Evolutionary conservation across 2,888 invertebrate genomes (phyloP).

Genomic region (Amphipoea oculea): DNA sequence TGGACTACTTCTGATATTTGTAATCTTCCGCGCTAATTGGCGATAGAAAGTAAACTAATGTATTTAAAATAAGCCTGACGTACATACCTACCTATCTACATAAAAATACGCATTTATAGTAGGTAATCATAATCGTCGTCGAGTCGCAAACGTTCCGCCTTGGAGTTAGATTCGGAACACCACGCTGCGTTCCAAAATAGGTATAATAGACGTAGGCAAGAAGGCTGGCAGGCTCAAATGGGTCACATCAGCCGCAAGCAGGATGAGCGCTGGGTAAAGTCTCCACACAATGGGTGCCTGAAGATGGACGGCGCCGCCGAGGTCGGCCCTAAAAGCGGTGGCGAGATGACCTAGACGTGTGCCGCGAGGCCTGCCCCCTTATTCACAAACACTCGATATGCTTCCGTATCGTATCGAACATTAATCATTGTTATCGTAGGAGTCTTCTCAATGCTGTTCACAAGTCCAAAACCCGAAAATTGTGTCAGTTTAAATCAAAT

Average conservation of each 20-base stretch:
- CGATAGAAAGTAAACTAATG: background rate
- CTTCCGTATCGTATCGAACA: no score
- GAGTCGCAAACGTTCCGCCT: background rate
- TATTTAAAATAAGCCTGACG: background rate
- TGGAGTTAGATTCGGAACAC: background rate
- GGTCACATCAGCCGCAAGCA: background rate
- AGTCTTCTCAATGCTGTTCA: no score
- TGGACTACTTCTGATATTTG: constrained; percentile 3
- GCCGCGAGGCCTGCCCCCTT: no score
- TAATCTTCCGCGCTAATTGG: background rate
- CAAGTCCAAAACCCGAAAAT: no score
- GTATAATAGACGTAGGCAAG: background rate
- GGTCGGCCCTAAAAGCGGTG: no score
- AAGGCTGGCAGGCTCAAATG: background rate
- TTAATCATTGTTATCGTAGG: no score
- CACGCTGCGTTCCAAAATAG: background rate
- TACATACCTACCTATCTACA: background rate
- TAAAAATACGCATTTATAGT: background rate
- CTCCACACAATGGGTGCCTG: background rate
- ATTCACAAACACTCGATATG: no score
- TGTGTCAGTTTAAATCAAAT: no score
- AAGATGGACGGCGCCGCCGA: no score
- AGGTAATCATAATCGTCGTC: background rate
- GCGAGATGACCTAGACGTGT: no score
- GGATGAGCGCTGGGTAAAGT: background rate